These are phyloP conservation scores for Melanotaenia duboulayi DNA, from an alignment of 2,113 vertebrate species.

Conservation along the genomic window DNA sequence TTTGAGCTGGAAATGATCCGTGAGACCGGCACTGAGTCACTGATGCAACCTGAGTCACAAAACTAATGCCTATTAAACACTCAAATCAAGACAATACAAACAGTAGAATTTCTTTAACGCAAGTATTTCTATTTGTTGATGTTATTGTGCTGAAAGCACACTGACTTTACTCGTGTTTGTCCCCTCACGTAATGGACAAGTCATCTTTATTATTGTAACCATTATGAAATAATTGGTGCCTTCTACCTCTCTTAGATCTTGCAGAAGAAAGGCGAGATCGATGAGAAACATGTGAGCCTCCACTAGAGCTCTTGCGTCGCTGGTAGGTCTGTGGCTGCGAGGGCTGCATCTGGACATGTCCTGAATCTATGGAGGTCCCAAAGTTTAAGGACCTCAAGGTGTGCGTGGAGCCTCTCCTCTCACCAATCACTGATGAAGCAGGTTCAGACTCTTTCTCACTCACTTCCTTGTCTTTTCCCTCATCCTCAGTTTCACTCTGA, in stretches of 20 bases:
- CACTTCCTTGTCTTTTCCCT: conserved; percentile 61
- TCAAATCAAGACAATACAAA: neutral
- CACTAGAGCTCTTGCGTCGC: conserved; percentile 89
- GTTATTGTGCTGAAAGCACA: neutral
- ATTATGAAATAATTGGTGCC: neutral
- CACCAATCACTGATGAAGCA: conserved; percentile 63
- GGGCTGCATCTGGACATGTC: conserved; percentile 87
- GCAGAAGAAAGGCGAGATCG: conserved; percentile 88
- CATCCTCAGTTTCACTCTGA: conserved; percentile 88
- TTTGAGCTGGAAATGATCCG: conserved; percentile 41
- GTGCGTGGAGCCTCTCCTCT: conserved; percentile 84
- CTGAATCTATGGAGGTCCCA: conserved; percentile 88
- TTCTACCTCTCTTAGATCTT: conserved; percentile 91
- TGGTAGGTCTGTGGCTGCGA: conserved; percentile 86
- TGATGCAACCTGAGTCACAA: neutral
- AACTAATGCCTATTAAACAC: neutral
- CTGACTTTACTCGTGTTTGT: neutral
- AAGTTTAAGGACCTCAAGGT: conserved; percentile 90
- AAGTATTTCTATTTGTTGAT: neutral
- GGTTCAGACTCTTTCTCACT: conserved; percentile 60
- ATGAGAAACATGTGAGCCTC: conserved; percentile 86
- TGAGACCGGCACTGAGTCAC: neutral
- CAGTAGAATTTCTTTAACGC: neutral
- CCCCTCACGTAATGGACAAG: neutral
- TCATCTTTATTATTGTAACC: neutral